A percentile compares a stretch with the other conserved stretches of the same genome.
phyloP scores from a whole-genome alignment of 2,797 vertebrate species.

The Malurus splendens region DNA sequence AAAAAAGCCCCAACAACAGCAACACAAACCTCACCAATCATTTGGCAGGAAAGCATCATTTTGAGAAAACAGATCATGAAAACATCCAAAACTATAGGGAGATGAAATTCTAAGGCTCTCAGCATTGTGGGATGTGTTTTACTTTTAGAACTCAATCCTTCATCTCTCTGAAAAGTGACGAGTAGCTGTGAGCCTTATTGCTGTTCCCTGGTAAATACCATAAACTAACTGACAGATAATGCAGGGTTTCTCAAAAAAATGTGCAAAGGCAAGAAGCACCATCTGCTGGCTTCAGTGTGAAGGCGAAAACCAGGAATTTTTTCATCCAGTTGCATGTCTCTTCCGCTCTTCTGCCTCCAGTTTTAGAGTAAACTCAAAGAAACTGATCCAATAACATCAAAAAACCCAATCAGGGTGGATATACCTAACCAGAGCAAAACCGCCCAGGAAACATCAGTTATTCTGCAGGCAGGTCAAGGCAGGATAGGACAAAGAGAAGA shows the following conservation, averaged over 20 bases:
- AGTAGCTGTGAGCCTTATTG: background rate
- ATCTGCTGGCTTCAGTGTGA: constrained; percentile 28
- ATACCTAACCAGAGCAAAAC: background rate
- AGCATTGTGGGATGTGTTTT: constrained; percentile 28
- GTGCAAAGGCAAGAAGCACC: constrained; percentile 6
- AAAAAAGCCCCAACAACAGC: background rate
- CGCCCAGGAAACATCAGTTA: background rate
- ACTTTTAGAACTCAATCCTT: background rate
- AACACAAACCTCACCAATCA: background rate
- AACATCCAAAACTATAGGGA: background rate
- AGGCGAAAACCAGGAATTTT: background rate
- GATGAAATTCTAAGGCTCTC: constrained; percentile 23
- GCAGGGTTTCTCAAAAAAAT: background rate
- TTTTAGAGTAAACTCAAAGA: background rate
- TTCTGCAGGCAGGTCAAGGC: background rate
- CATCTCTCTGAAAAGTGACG: background rate
- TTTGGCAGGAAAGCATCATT: background rate
- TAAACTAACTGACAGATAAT: background rate
- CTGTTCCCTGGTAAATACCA: background rate
- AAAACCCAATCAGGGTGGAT: background rate
- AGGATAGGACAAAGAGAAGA: background rate
- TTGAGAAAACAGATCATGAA: background rate
- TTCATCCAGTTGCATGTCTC: background rate
- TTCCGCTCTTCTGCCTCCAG: background rate
- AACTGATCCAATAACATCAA: background rate